Conservation (phyloP, 1,140 invertebrate genomes). For the Bombus breviceps region DNA sequence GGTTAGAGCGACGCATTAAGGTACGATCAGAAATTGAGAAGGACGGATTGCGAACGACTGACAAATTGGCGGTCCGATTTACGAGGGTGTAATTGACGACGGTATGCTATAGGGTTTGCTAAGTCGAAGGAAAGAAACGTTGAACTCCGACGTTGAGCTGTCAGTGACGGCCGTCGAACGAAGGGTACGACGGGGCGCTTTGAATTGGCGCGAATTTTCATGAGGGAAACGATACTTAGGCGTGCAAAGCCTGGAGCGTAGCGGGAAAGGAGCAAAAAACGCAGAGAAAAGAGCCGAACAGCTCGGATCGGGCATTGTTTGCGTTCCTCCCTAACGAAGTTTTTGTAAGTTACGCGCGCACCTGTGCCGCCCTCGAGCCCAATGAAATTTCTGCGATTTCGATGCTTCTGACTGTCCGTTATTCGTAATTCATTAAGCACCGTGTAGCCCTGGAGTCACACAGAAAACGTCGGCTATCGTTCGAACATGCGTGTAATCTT, state of each 20-base stretch:
- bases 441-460: not conserved
- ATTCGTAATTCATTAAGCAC: slow-evolving; percentile 54
- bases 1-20: slow-evolving; percentile 57
- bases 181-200: not conserved
- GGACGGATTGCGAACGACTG: slow-evolving; percentile 57
- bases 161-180: slow-evolving; percentile 3
- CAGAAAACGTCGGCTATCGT: too few relatives aligned
- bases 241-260: slow-evolving; percentile 35
- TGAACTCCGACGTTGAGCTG: slow-evolving; percentile 25
- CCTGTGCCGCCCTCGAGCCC: slow-evolving; percentile 43
- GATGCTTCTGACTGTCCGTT: slow-evolving; percentile 29
- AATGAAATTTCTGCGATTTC: slow-evolving; percentile 63
- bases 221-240: slow-evolving; percentile 64
- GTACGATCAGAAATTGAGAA: slow-evolving; percentile 60
- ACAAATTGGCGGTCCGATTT: slow-evolving; percentile 69
- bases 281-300: slow-evolving; percentile 35
- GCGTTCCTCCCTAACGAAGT: slow-evolving; percentile 69
- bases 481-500: not conserved
- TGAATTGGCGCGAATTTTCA: slow-evolving; percentile 61
- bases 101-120: slow-evolving; percentile 40
- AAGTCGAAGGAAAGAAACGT: slow-evolving; percentile 49
- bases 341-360: slow-evolving; percentile 65
- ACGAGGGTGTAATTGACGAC: slow-evolving; percentile 64
- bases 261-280: slow-evolving; percentile 32
- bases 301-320: slow-evolving; percentile 62